Conservation (phyloP, 2,113 vertebrate species). For the Neolamprologus longior region DNA sequence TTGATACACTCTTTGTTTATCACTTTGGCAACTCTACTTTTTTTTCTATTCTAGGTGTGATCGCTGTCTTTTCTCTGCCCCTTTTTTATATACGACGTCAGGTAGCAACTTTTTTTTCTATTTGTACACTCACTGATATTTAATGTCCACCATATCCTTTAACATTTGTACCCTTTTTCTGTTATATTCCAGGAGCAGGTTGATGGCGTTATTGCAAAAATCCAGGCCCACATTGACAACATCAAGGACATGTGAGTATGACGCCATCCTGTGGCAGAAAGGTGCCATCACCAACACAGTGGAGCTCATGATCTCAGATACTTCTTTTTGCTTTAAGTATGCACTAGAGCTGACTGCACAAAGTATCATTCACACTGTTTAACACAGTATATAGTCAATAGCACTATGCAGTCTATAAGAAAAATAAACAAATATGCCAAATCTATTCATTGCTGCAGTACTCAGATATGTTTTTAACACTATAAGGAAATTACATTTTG, state of each 20-base stretch:
- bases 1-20: not conserved
- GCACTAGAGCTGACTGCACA: not conserved
- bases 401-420: not conserved
- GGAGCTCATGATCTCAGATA: not conserved
- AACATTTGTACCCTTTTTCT: not conserved
- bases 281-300: not conserved
- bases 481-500: not conserved
- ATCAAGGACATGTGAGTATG: slow-evolving; percentile 82
- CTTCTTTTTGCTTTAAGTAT: not conserved
- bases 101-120: slow-evolving; percentile 55
- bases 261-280: slow-evolving; percentile 14
- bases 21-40: not conserved
- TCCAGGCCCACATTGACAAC: slow-evolving; percentile 73
- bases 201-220: slow-evolving; percentile 67
- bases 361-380: not conserved
- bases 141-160: not conserved
- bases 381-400: not conserved
- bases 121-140: not conserved
- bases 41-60: slow-evolving; percentile 71
- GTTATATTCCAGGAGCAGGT: slow-evolving; percentile 75
- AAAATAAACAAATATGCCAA: not conserved
- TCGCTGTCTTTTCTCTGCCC: slow-evolving; percentile 82
- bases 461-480: not conserved
- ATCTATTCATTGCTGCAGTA: not conserved
- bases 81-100: slow-evolving; percentile 82